These are phyloP conservation scores for Pelosia muscerda DNA, from an alignment of 2,888 invertebrate genomes.

Conservation along the genomic window DNA sequence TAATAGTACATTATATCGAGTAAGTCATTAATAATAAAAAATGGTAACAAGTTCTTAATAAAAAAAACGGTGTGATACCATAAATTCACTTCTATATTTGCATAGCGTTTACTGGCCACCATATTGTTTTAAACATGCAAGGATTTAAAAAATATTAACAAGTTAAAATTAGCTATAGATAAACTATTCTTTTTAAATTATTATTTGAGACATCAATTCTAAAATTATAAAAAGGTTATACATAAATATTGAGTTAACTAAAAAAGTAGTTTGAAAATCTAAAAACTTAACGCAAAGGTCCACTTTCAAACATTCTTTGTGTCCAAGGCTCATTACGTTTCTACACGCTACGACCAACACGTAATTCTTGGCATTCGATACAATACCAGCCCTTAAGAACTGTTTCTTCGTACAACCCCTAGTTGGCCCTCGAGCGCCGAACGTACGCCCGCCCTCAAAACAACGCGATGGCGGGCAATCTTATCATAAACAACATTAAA, in stretches of 20 bases:
- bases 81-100: constrained; percentile 38
- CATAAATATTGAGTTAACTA: constrained; percentile 14
- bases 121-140: constrained; percentile 47
- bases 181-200: not conserved
- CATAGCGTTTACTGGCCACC: constrained; percentile 25
- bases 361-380: constrained; percentile 75
- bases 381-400: constrained; percentile 71
- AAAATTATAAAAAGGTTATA: constrained; percentile 8
- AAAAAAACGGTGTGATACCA: constrained; percentile 25
- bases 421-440: constrained; percentile 73
- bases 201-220: not conserved
- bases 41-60: constrained; percentile 17
- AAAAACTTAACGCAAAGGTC: constrained; percentile 38
- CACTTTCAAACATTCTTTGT: constrained; percentile 56
- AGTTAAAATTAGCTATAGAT: not conserved
- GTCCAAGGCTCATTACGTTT: constrained; percentile 61
- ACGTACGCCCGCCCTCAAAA: constrained; percentile 67
- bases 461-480: constrained; percentile 67
- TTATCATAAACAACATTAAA: constrained; percentile 41
- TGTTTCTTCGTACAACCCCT: constrained; percentile 67
- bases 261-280: constrained; percentile 37
- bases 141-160: constrained; percentile 24
- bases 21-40: constrained; percentile 23
- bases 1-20: not conserved
- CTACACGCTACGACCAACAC: constrained; percentile 60